Conservation (phyloP, 2,888 invertebrate genomes). For the Homarus gammarus region DNA sequence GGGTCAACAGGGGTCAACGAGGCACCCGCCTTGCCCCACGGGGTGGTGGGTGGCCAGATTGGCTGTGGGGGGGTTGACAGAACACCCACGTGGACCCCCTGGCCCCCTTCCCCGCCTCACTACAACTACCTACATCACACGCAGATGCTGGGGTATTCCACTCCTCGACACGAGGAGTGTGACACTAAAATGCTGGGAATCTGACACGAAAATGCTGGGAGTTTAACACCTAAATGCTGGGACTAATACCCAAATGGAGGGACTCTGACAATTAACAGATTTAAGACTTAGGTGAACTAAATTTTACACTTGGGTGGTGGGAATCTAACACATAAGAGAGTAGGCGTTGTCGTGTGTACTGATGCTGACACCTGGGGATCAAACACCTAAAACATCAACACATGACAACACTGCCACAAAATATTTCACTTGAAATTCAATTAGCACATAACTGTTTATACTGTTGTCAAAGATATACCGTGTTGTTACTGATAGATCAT, state of each 20-base stretch:
- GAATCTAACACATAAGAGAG: background rate
- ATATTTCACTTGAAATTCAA: background rate
- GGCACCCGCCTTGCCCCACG: background rate
- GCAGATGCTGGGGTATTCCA: background rate
- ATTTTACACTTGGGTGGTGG: background rate
- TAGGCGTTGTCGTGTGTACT: background rate
- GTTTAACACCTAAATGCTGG: constrained; percentile 10
- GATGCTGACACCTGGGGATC: background rate
- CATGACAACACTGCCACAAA: background rate
- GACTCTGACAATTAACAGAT: background rate
- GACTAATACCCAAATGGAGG: constrained; percentile 5
- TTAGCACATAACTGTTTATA: background rate
- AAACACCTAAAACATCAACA: background rate
- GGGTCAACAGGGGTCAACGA: too few species aligned
- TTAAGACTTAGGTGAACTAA: background rate
- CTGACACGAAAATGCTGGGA: constrained; percentile 6
- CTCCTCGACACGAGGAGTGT: background rate
- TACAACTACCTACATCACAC: background rate
- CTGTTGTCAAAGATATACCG: background rate
- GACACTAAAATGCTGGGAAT: background rate
- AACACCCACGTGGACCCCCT: too few species aligned
- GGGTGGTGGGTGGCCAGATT: background rate
- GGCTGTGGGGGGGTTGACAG: too few species aligned
- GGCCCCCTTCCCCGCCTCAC: too few species aligned
- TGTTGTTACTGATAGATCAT: too few species aligned